These are phyloP conservation scores for Agrotis ipsilon DNA, from an alignment of 2,888 invertebrate species.

Conservation along the genomic window DNA sequence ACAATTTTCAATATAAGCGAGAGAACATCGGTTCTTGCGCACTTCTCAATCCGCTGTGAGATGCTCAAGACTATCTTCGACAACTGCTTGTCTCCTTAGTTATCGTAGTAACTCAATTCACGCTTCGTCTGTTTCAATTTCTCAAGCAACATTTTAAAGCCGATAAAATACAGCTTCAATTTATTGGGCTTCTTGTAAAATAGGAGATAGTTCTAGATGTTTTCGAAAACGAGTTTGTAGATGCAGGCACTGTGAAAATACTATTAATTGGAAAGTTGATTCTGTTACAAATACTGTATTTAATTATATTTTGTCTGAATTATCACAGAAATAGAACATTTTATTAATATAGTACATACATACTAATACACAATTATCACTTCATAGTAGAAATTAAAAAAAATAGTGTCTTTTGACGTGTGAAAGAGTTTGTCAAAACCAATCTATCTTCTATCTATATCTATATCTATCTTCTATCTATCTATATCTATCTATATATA, in stretches of 20 bases:
- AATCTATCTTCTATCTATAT: too few relatives aligned
- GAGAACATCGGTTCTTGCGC: not conserved
- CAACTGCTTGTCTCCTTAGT: conserved; percentile 33
- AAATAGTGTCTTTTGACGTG: too few relatives aligned
- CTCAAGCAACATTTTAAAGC: conserved; percentile 52
- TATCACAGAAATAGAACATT: too few relatives aligned
- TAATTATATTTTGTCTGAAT: too few relatives aligned
- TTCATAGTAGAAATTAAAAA: too few relatives aligned
- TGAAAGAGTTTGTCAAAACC: too few relatives aligned
- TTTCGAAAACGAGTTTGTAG: conserved; percentile 2
- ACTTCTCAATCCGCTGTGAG: conserved; percentile 20
- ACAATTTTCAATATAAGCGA: not conserved
- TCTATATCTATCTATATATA: too few relatives aligned
- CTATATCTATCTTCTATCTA: too few relatives aligned
- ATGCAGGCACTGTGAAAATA: not conserved
- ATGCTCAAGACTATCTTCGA: conserved; percentile 30
- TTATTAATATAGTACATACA: too few relatives aligned
- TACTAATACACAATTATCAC: too few relatives aligned
- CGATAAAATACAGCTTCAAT: conserved; percentile 53
- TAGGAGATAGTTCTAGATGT: conserved; percentile 13
- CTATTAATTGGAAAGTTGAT: too few relatives aligned
- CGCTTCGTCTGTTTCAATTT: conserved; percentile 54
- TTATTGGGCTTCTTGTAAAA: conserved; percentile 41
- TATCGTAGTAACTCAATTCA: conserved; percentile 55
- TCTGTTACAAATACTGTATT: too few relatives aligned